Evolutionary conservation across 2,113 vertebrate species (phyloP), one percentile per base, ranked within the genome.

Genomic region (Cyanoramphus novaezelandiae): DNA sequence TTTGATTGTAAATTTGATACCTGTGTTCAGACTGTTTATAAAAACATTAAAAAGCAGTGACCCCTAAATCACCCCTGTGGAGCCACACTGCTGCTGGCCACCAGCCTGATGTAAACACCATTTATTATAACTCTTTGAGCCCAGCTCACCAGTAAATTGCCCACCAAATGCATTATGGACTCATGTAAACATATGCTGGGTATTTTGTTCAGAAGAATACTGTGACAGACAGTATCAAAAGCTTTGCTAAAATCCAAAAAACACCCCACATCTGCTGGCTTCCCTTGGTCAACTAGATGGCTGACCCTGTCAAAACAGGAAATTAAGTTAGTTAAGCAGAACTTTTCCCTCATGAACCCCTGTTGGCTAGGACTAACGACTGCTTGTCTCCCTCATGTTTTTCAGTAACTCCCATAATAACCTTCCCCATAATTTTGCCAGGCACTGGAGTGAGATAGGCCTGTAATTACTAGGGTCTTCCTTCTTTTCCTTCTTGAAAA

Each of bases 311-410:
- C 57, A 59, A 23, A 59, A 35, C 23, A 59, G 33, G 57, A 23
- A n/a, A 23, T n/a, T n/a, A n/a, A n/a, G 20, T 59, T n/a, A 59
- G 8, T 75, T 18, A 75, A 82, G 52, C 21, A 44, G 44, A 11
- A 72, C 17, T 23, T 41, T 21, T 8, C 29, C 15, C 7, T 4
- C 1, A 2, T 17, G 35, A 67, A 46, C 10, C 11, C 4, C 1
- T 63, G 35, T 6, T 57, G 46, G 41, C n/a, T 81, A 69, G 43
- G 17, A 82, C 19, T n/a, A 60, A 50, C 6, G 33, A 68, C 62
- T 60, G 44, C 28, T 31, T 67, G 35, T 44, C 23, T 52, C 33
- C 19, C 8, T 9, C 17, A 33, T 16, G 44, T 82, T 67, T 50
- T 50, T 41, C 47, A 64, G 18, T 25, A 76, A 62, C 11, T 41